Percentiles rank a stretch among this genome's conserved stretches.
These are phyloP conservation scores for Andrena haemorrhoa DNA, from an alignment of 2,888 invertebrate genomes.

Conservation along the genomic window DNA sequence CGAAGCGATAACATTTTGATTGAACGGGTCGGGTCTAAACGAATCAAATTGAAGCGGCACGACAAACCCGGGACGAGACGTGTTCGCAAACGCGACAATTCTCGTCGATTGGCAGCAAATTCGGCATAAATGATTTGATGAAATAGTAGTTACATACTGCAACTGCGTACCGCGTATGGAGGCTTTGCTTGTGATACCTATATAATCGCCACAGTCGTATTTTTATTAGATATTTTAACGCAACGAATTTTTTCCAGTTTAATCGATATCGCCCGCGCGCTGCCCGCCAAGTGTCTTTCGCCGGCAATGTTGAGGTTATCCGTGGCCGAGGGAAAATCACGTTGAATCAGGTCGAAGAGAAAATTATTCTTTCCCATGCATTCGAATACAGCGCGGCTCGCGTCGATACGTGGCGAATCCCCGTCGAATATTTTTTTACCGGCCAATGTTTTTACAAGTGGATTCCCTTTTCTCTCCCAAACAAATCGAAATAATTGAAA, in stretches of 20 bases:
- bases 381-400: neutral
- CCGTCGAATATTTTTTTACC: conserved; percentile 13
- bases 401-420: neutral
- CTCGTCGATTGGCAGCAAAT: conserved; percentile 24
- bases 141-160: neutral
- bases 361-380: conserved; percentile 25
- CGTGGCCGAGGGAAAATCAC: conserved; percentile 5
- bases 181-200: neutral
- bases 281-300: neutral
- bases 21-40: conserved; percentile 50
- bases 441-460: neutral
- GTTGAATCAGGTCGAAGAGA: neutral
- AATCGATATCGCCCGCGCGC: conserved; percentile 11
- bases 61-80: conserved; percentile 8
- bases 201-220: neutral
- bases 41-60: conserved; percentile 45
- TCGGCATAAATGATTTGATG: conserved; percentile 24
- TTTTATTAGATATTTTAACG: neutral
- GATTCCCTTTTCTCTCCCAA: neutral
- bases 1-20: conserved; percentile 51
- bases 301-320: neutral
- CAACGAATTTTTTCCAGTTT: neutral
- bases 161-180: neutral
- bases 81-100: neutral
- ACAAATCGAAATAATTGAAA: neutral